A percentile compares a stretch with the other conserved stretches of the same genome.
phyloP scores from a whole-genome alignment of 2,888 invertebrate genomes.

The Keiferia lycopersicella region DNA sequence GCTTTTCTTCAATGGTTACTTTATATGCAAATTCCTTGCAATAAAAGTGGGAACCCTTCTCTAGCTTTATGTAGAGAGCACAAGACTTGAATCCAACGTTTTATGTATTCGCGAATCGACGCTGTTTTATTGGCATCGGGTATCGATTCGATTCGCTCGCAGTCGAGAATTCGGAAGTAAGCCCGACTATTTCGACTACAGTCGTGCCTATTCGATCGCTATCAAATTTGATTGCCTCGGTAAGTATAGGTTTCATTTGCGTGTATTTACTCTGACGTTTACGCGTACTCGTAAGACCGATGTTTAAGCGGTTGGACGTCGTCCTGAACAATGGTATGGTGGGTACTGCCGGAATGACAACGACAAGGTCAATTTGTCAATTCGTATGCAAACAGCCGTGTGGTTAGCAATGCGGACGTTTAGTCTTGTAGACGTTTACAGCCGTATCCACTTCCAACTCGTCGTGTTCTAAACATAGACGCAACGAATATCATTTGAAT shows the following conservation, averaged over 20 bases:
- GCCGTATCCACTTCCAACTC: neutral
- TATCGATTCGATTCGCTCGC: constrained; percentile 70
- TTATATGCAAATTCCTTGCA: constrained; percentile 80
- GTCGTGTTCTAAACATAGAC: neutral
- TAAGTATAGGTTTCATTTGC: constrained; percentile 59
- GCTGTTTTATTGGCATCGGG: constrained; percentile 77
- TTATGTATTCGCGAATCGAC: constrained; percentile 80
- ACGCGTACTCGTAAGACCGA: constrained; percentile 5
- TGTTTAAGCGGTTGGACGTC: neutral
- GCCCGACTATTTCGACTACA: constrained; percentile 64
- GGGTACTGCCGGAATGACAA: neutral
- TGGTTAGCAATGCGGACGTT: constrained; percentile 14
- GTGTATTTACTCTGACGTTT: constrained; percentile 41
- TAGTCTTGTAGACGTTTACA: constrained; percentile 9
- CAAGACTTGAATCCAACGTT: constrained; percentile 75
- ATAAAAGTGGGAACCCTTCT: constrained; percentile 80
- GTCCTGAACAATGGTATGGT: neutral
- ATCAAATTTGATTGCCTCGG: constrained; percentile 67
- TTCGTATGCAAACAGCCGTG: constrained; percentile 21
- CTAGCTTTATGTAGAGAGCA: constrained; percentile 74
- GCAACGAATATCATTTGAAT: neutral
- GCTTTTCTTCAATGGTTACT: constrained; percentile 81
- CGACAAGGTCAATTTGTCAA: constrained; percentile 20
- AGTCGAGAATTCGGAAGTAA: constrained; percentile 73
- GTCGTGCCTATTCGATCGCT: constrained; percentile 69